These are phyloP conservation scores for Drosophila seclusa DNA, from an alignment of 2,888 invertebrate genomes.

Conservation along the genomic window DNA sequence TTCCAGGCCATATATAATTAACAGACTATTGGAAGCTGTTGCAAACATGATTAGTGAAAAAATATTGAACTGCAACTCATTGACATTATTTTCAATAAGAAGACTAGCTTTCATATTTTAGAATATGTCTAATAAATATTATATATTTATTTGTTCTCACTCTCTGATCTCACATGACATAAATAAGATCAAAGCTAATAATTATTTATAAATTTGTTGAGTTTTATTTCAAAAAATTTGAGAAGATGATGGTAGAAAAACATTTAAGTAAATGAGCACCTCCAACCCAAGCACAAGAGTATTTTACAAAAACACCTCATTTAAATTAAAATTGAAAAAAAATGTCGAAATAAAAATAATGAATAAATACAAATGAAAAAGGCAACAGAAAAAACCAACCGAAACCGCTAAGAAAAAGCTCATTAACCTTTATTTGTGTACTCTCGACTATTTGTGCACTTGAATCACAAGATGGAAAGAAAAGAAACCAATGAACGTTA, in stretches of 20 bases:
- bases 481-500: conserved; percentile 51
- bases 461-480: conserved; percentile 35
- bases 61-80: background rate
- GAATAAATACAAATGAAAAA: conserved; percentile 14
- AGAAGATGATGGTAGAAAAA: background rate
- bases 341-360: background rate
- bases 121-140: background rate
- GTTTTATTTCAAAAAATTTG: background rate
- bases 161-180: background rate
- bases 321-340: conserved; percentile 18
- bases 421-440: conserved; percentile 74
- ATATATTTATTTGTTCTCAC: background rate
- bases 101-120: background rate
- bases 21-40: background rate
- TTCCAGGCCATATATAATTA: background rate
- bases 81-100: background rate
- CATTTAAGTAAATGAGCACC: background rate
- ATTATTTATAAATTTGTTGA: background rate
- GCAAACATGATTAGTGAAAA: background rate
- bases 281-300: background rate
- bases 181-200: background rate
- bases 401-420: conserved; percentile 58
- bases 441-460: conserved; percentile 58
- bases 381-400: conserved; percentile 9
- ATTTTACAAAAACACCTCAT: conserved; percentile 34